These are phyloP conservation scores for Tiaroga cobitis DNA, from an alignment of 2,797 vertebrate genomes.

Conservation along the genomic window DNA sequence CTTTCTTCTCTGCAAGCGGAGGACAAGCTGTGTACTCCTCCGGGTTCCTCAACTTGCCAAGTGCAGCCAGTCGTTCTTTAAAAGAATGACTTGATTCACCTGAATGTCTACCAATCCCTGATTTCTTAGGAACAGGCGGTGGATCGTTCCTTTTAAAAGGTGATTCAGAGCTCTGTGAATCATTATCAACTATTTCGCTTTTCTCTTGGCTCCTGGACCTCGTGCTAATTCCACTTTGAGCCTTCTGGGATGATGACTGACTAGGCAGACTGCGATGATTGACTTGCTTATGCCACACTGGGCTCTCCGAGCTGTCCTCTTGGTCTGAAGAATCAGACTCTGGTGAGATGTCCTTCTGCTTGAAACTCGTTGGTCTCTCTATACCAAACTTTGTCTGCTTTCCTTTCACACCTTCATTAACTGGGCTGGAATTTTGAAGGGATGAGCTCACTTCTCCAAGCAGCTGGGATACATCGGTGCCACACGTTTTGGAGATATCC, in stretches of 20 bases:
- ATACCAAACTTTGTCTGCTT: conserved; percentile 62
- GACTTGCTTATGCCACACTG: conserved; percentile 72
- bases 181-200: conserved; percentile 62
- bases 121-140: conserved; percentile 83
- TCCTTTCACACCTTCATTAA: conserved; percentile 73
- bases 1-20: conserved; percentile 58
- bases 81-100: conserved; percentile 84
- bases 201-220: conserved; percentile 71
- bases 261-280: conserved; percentile 76
- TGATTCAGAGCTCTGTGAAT: conserved; percentile 58
- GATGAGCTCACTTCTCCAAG: conserved; percentile 75
- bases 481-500: conserved; percentile 67
- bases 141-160: conserved; percentile 73
- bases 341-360: conserved; percentile 56
- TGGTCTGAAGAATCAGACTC: conserved; percentile 59
- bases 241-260: conserved; percentile 65
- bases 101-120: conserved; percentile 71
- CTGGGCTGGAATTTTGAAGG: conserved; percentile 72
- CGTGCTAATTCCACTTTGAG: conserved; percentile 58
- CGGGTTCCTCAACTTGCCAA: conserved; percentile 85
- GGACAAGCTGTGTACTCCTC: conserved; percentile 70
- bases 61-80: conserved; percentile 86
- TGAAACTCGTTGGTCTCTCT: conserved; percentile 59
- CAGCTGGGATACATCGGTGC: conserved; percentile 64
- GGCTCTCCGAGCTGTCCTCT: conserved; percentile 76